Evolutionary conservation across 2,888 invertebrate genomes (phyloP), one percentile per base, ranked within the genome.

Genomic region (Diarsia rubi): DNA sequence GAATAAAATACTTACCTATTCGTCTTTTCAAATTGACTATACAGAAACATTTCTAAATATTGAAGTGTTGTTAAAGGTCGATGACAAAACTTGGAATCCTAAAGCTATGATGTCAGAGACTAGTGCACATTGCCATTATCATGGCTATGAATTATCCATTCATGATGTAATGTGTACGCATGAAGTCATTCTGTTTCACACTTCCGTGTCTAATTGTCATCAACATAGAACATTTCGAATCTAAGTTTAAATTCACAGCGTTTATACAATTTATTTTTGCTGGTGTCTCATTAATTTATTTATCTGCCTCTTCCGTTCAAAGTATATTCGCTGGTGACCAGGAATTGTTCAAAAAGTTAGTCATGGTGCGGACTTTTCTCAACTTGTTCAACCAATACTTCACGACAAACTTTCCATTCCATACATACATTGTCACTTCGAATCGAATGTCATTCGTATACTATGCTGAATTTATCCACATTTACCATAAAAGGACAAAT

Each of bases 121-220:
- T 68, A 82, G 63, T 84, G 79, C 83, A 82, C 73, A 81, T 73
- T 77, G 77, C 79, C 71, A 80, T 80, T 83, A 86, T 79, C 69
- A 78, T 71, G 79, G 59, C 71, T 80, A 79, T 82, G 80, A 82
- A 73, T 82, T 80, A 80, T 79, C 78, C 82, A 85, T 84, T 85
- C 79, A 79, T 86, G 87, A 86, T 83, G 87, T 79, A 86, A 86
- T 79, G 59, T 75, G 69, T 80, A 78, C 69, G 73, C 47, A 80
- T 86, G 83, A 84, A 83, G 83, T 86, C 82, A 86, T 82, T 69
- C 72, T n/a, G 52, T 67, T 69, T 73, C 64, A 71, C 78, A 65
- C 76, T 85, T 85, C 85, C 83, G 83, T 73, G 73, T 80, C 57
- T 27, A 67, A 74, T 73, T 64, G 67, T 80, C 78, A 60, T 73